Conservation (phyloP, 2,797 vertebrate species). For the Tapera naevia region DNA sequence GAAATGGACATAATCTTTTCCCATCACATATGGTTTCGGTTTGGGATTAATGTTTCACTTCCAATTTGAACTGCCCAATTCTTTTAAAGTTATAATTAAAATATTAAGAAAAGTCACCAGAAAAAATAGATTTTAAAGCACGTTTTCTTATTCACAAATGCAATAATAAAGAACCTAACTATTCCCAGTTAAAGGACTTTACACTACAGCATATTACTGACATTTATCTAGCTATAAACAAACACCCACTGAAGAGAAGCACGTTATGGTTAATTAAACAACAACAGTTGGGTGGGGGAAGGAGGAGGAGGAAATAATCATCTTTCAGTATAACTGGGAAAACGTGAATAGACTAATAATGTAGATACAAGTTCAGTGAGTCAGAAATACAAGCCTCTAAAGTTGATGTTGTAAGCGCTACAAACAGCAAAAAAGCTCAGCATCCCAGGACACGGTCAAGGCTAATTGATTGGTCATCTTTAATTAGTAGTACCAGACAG, state of each 20-base stretch:
- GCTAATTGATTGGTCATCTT: neutral
- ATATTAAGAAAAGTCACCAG: neutral
- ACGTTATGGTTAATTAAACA: constrained; percentile 57
- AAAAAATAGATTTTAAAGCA: neutral
- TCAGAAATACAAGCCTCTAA: neutral
- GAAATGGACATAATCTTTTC: neutral
- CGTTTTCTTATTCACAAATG: neutral
- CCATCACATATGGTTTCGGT: neutral
- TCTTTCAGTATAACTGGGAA: constrained; percentile 7
- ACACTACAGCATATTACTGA: constrained; percentile 24
- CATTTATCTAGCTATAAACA: constrained; percentile 55
- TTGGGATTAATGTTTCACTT: neutral
- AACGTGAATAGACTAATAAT: neutral
- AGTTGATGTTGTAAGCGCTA: neutral
- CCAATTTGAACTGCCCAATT: neutral
- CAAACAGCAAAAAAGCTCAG: accelerated
- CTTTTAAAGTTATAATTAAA: neutral
- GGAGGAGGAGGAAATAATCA: constrained; percentile 22
- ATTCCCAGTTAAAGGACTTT: neutral
- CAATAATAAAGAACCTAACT: neutral
- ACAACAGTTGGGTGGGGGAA: neutral
- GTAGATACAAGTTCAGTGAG: neutral
- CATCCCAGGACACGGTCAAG: no score
- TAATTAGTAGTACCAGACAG: neutral
- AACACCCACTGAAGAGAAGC: constrained; percentile 55